Percentiles rank a stretch among this genome's conserved stretches.
phyloP scores from a whole-genome alignment of 2,888 invertebrate genomes.

The Lepidochitona cinerea region DNA sequence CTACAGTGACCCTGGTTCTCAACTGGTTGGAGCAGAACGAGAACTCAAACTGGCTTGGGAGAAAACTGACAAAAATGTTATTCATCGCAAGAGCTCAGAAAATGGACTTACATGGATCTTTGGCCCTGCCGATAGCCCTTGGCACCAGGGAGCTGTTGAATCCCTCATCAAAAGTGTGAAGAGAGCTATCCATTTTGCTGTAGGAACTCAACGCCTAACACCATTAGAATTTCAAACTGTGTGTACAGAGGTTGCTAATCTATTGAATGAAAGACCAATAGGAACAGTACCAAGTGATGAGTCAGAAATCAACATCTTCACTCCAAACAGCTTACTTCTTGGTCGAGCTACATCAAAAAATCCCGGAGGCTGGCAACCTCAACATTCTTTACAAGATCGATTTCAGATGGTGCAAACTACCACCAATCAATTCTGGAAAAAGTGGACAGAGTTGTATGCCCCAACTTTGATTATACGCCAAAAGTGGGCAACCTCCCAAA shows the following conservation, averaged over 20 bases:
- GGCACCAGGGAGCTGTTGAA: slow-evolving; percentile 14
- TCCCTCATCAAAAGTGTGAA: slow-evolving; percentile 5
- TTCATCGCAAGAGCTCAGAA: background rate
- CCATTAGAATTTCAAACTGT: slow-evolving; percentile 5
- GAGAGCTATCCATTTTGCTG: slow-evolving; percentile 3
- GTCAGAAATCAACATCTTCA: background rate
- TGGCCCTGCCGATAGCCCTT: slow-evolving; percentile 13
- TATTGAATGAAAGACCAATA: slow-evolving; percentile 12
- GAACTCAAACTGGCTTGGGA: slow-evolving; percentile 8
- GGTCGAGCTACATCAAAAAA: background rate
- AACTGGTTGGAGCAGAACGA: slow-evolving; percentile 12
- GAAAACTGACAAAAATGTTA: background rate
- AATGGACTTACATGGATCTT: slow-evolving; percentile 5
- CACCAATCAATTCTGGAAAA: background rate
- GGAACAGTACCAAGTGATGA: slow-evolving; percentile 1
- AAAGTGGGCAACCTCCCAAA: background rate
- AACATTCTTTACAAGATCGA: background rate
- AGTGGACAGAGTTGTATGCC: background rate
- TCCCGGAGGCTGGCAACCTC: slow-evolving; percentile 10
- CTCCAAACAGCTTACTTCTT: slow-evolving; percentile 8
- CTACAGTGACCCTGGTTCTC: slow-evolving; percentile 11
- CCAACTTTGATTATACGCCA: background rate
- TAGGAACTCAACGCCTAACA: background rate
- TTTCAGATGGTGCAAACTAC: background rate
- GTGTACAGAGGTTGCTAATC: slow-evolving; percentile 2